Conservation (phyloP, 2,888 invertebrate genomes). For the Drosophila acutilabella region DNA sequence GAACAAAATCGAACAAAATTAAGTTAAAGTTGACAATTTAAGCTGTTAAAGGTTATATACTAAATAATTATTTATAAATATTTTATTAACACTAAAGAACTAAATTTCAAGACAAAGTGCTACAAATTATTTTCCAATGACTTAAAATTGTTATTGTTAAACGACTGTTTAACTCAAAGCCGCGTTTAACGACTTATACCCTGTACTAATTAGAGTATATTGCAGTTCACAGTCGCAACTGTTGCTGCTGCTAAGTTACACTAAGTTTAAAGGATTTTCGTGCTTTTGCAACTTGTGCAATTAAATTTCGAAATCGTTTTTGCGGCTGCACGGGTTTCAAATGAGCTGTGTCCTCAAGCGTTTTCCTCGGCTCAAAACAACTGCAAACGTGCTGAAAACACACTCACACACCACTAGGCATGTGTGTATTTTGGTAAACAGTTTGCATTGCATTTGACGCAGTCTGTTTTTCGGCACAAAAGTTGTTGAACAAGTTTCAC, state of each 20-base stretch:
- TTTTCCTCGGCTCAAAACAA: conserved; percentile 31
- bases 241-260: conserved; percentile 13
- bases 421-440: conserved; percentile 34
- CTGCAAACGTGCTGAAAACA: conserved; percentile 25
- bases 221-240: conserved; percentile 3
- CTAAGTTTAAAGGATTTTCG: conserved; percentile 21
- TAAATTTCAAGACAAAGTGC: too few relatives aligned
- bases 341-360: conserved; percentile 41
- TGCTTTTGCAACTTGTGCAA: conserved; percentile 27
- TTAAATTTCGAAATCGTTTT: conserved; percentile 19
- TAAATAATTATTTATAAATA: too few relatives aligned
- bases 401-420: conserved; percentile 6
- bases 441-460: conserved; percentile 47
- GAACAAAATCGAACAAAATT: neutral
- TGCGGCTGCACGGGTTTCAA: conserved; percentile 15
- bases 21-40: neutral
- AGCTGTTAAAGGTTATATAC: too few relatives aligned
- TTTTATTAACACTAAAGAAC: too few relatives aligned
- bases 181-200: neutral
- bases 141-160: too few relatives aligned
- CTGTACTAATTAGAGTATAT: neutral
- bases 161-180: too few relatives aligned
- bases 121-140: too few relatives aligned
- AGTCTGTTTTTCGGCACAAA: conserved; percentile 18
- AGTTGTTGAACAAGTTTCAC: conserved; percentile 59